Conservation (phyloP, 1,140 invertebrate species). For the Atta cephalotes region DNA sequence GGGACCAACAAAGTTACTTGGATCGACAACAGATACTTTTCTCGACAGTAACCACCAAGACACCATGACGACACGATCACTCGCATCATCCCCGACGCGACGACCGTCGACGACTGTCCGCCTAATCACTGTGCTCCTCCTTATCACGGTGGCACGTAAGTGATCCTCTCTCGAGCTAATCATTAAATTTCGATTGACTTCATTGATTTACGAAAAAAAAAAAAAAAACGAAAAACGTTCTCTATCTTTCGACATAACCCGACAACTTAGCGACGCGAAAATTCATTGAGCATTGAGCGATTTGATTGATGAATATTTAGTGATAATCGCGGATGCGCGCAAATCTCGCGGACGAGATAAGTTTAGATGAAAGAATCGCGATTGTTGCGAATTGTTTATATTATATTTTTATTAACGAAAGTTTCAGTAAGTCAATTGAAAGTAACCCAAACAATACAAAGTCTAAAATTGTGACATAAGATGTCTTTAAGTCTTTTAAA, state of each 20-base stretch:
- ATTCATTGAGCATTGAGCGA: neutral
- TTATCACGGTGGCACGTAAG: constrained; percentile 82
- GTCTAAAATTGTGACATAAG: too few species aligned
- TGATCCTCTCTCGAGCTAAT: constrained; percentile 44
- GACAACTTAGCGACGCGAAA: neutral
- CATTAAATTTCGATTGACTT: neutral
- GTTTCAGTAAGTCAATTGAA: too few species aligned
- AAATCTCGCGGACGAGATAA: neutral
- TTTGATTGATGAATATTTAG: neutral
- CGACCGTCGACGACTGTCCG: constrained; percentile 74
- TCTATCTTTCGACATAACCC: neutral
- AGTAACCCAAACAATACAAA: too few species aligned
- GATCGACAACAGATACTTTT: constrained; percentile 81
- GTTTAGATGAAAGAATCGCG: neutral
- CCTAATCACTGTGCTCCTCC: constrained; percentile 80
- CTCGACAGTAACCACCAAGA: constrained; percentile 84
- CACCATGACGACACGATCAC: constrained; percentile 85
- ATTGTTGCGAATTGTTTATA: neutral
- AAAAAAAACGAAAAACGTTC: neutral
- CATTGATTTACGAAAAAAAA: neutral
- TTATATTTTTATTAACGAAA: neutral
- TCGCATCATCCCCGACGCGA: constrained; percentile 78
- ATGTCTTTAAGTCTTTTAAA: too few species aligned
- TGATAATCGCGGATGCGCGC: neutral
- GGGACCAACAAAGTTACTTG: constrained; percentile 82